phyloP scores from a whole-genome alignment of 53 echinoderm and acorn worm genomes.

The Henricia sp. region DNA sequence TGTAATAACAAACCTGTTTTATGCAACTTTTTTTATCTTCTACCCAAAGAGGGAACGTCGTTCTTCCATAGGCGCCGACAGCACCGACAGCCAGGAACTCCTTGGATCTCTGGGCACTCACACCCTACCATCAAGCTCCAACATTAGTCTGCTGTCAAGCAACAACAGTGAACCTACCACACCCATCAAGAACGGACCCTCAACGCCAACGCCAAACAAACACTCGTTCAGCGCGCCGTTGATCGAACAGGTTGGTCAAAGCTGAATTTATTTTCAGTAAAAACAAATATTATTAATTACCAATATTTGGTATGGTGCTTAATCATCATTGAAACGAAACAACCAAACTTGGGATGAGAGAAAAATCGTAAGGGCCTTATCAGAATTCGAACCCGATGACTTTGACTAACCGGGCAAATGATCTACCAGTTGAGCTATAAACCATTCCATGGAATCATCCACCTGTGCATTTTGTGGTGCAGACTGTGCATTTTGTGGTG shows the following conservation, averaged over 20 bases:
- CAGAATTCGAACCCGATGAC: too few relatives aligned
- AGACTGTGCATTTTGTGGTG: too few relatives aligned
- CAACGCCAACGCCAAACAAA: not conserved
- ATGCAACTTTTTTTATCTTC: not conserved
- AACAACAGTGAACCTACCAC: slow-evolving; percentile 5
- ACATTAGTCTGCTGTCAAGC: slow-evolving; percentile 13
- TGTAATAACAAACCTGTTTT: not conserved
- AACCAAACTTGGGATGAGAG: too few relatives aligned
- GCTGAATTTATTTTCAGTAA: too few relatives aligned
- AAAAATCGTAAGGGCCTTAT: too few relatives aligned
- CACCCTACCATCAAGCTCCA: slow-evolving; percentile 15
- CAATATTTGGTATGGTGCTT: too few relatives aligned
- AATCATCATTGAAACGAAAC: too few relatives aligned
- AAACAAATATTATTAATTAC: too few relatives aligned
- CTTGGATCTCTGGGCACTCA: slow-evolving; percentile 17
- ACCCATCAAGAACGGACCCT: not conserved
- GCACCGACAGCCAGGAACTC: slow-evolving; percentile 56
- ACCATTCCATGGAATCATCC: too few relatives aligned
- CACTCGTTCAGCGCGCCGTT: not conserved
- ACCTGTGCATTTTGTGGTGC: too few relatives aligned
- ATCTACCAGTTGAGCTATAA: too few relatives aligned
- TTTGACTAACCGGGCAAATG: too few relatives aligned
- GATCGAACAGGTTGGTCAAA: slow-evolving; percentile 1
- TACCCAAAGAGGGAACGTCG: slow-evolving; percentile 15
- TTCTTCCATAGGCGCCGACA: slow-evolving; percentile 47